Base-by-base conservation (phyloP, 2,113 vertebrate genomes). In the Xiphorhynchus elegans region DNA sequence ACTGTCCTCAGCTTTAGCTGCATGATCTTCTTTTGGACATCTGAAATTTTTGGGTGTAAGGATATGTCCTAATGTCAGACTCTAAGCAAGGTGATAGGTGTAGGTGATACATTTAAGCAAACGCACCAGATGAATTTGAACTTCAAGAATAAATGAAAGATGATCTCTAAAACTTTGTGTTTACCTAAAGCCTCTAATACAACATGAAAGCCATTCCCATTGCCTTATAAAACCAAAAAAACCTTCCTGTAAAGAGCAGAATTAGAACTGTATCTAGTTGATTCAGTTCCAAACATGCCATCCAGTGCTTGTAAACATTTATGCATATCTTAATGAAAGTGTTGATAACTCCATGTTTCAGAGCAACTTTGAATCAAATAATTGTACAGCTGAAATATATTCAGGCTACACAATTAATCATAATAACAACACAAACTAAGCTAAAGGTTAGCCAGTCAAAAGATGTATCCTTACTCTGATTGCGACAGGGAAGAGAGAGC, bases 381-480 rank as follows among this genome's bases (percentile, higher is more conserved):
- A 85, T 42, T 72, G 35, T 55, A 23, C 25, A 67, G 21, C 44
- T 18, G 3, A 83, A 80, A 60, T 50, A 17, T 39, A 60, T 26
- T 1, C 3, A 86, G 33, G 67, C 7, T 33, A 52, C 23, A 39
- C 3, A 64, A 59, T 47, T 60, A 72, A 76, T 75, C 42, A 58
- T 23, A 59, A 64, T 28, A 76, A 23, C 10, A 68, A 11, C 25
- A 59, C 20, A 59, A 24, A 55, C 46, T 35, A 59, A 20, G 16
- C 2, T 73, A 47, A 80, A 72, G 63, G 3, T 50, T 44, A 73
- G 15, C 11, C 58, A 59, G 19, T 19, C 10, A 0, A 4, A 88
- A 78, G 18, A 37, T 14, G 11, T 1, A 0, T 29, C 1, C 0
- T 63, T 82, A 58, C 14, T 85, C 12, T 53, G 12, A 28, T 31